phyloP scores from a whole-genome alignment of 2,113 vertebrate genomes.

The Burhinus oedicnemus region DNA sequence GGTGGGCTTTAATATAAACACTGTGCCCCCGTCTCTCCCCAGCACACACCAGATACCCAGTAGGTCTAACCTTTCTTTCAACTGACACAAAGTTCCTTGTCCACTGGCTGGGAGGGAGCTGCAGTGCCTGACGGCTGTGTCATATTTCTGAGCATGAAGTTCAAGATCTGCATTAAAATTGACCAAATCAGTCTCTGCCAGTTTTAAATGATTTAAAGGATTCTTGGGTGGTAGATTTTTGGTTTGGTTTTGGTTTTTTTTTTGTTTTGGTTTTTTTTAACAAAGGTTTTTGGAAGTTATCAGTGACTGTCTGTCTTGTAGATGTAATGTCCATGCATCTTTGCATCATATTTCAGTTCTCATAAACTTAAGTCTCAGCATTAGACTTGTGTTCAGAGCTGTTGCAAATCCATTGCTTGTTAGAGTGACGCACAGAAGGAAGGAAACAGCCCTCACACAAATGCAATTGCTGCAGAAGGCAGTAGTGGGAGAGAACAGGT shows the following conservation, averaged over 20 bases:
- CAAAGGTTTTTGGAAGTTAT: neutral
- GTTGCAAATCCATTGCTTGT: neutral
- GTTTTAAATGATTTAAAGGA: neutral
- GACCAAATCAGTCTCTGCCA: neutral
- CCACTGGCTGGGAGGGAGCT: neutral
- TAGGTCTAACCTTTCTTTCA: neutral
- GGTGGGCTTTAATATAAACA: neutral
- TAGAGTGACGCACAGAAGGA: neutral
- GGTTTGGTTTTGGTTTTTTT: neutral
- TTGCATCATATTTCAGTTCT: neutral
- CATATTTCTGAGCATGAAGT: neutral
- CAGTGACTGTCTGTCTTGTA: neutral
- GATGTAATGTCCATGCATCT: neutral
- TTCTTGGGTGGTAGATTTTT: neutral
- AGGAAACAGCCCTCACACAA: neutral
- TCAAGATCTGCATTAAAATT: constrained; percentile 2
- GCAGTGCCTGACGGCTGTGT: neutral
- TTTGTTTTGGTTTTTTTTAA: neutral
- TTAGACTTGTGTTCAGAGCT: neutral
- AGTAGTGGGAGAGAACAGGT: neutral
- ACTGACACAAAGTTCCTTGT: neutral
- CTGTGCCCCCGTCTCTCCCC: neutral
- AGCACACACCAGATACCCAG: neutral
- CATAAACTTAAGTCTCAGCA: neutral
- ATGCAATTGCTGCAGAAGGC: neutral